phyloP scores from a whole-genome alignment of 2,113 vertebrate genomes.

The Spea bombifrons region DNA sequence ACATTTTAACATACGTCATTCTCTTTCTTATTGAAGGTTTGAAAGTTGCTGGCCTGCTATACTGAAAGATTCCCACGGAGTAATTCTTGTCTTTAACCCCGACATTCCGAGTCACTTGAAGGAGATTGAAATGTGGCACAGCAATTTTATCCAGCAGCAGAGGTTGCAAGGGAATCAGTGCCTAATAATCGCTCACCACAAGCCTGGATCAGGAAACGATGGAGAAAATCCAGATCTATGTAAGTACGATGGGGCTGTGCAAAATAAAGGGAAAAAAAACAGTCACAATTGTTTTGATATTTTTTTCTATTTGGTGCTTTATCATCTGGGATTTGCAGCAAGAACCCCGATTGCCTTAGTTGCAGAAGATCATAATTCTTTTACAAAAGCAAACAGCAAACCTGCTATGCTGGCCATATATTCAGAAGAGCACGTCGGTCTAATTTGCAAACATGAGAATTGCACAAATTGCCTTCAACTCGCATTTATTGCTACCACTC shows the following conservation, averaged over 20 bases:
- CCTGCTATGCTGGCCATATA: too few species aligned
- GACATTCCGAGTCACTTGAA: constrained; percentile 85
- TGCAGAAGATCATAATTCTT: too few species aligned
- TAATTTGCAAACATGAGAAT: too few species aligned
- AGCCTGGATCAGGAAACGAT: constrained; percentile 75
- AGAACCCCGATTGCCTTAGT: too few species aligned
- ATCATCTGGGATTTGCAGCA: too few species aligned
- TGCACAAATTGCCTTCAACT: too few species aligned
- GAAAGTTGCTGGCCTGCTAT: constrained; percentile 95
- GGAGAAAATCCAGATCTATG: constrained; percentile 69
- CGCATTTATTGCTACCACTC: too few species aligned
- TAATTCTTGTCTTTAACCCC: constrained; percentile 88
- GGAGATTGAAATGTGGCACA: constrained; percentile 86
- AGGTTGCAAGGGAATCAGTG: constrained; percentile 80
- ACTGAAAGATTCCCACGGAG: constrained; percentile 83
- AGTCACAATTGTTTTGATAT: too few species aligned
- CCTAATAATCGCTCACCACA: constrained; percentile 90
- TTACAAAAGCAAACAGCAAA: too few species aligned
- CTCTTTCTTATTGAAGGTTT: constrained; percentile 67
- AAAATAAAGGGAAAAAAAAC: too few species aligned
- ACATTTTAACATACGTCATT: not conserved
- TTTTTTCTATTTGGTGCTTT: too few species aligned
- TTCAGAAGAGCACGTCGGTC: too few species aligned
- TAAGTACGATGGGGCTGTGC: constrained; percentile 59
- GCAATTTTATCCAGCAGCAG: constrained; percentile 83